Evolutionary conservation across 2,797 vertebrate genomes (phyloP), one percentile per base, ranked within the genome.

Genomic region (Yasuhikotakia modesta): DNA sequence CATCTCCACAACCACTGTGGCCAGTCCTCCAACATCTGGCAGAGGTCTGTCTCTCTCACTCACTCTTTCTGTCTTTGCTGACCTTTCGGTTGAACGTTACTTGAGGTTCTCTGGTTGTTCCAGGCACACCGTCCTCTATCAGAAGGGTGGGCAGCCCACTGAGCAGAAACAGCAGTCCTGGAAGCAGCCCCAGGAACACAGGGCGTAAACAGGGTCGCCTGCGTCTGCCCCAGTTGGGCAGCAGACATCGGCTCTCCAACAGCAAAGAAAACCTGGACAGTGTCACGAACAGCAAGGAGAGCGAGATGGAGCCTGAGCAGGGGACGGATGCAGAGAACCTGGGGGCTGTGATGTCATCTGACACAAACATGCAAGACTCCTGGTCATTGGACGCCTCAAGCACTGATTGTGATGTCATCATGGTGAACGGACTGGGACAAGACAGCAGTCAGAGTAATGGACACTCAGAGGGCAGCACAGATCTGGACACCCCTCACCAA

Each of bases 211-310:
- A 94, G 78, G 95, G 94, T 52, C 93, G 95, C 0, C 93, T 99
- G 65, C 94, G 97, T 35, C 91, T 98, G 72, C 96, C 97, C 0
- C 97, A 98, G 80, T 92, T 98, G 70, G 94, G 95, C 77, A 93
- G 92, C 80, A 95, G 93, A 86, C 95, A 93, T 87, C 93, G 95
- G 84, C 95, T 97, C 67, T 97, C 95, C 0, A 95, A 86, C 90
- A 99, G 96, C 93, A 98, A 96, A 88, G 97, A 99, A 82, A 97
- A 94, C 86, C 87, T 98, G 88, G 94, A 95, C 78, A 87, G 80
- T 85, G 66, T 66, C 48, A 48, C 30, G 63, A 86, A 76, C 86
- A 91, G 81, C 73, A 93, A 85, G 72, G 96, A 98, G 32, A 94
- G 89, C 12, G 90, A 90, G 5, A 73, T 86, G 1, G 95, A 96